Base-by-base conservation (phyloP, 1,140 invertebrate genomes). In the Trachymyrmex septentrionalis region DNA sequence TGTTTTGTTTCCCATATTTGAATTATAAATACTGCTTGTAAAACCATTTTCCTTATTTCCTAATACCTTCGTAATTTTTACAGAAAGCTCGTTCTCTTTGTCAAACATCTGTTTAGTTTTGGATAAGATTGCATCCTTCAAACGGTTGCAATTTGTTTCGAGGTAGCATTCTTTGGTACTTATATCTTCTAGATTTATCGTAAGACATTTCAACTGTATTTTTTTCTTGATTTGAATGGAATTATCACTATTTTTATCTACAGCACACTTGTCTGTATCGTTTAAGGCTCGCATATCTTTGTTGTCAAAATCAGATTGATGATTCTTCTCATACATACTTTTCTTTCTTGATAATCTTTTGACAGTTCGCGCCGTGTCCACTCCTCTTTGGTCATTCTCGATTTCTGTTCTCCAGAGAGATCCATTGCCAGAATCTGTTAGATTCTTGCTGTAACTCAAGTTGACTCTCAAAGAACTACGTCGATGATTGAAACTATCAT, bases 391-490 rank as follows among this genome's bases (percentile, higher is more conserved):
- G 34, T 71, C 24, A 55, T 44, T 88, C 4, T 89, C 66, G 0
- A 53, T n/a, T 14, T 86, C 55, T 16, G 38, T 75, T 76, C 77
- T 85, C 78, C 66, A 87, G 6, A 88, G 61, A 0, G 86, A 92
- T 16, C 76, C 75, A 55, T 92, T 86, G n/a, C 84, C 87, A 14
- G 91, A 92, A 53, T 93, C 86, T 24, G 89, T 82, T 24, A 87
- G 53, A 77, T 92, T 87, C 1, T 92, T 88, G 3, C 38, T 55
- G 55, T 73, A 93, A 90, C 93, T 94, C 64, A 94, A 78, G 87
- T 94, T 94, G 2, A 94, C 93, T 75, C 75, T 86, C 55, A 94
- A 34, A 21, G 94, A 94, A 76, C 90, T 92, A 38, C 86, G 76
- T 38, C 80, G 86, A 86, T 64, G 75, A 34, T 87, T 87, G 7